Evolutionary conservation across 2,888 invertebrate genomes (phyloP).

Genomic region (Athalia cordata): DNA sequence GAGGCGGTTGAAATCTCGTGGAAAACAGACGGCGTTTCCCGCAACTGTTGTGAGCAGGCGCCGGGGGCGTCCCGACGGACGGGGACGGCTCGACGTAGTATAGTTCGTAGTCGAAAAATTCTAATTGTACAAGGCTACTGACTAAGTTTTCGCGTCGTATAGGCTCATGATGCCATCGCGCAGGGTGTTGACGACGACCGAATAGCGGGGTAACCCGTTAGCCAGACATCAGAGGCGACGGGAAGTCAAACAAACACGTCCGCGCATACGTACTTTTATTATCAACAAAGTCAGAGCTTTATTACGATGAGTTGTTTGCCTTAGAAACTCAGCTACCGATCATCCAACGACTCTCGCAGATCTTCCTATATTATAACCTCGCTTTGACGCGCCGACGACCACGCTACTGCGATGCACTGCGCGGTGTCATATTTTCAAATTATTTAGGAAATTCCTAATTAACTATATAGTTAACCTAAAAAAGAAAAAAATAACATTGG

Average conservation of each 20-base stretch:
- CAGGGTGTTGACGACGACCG: constrained; percentile 8
- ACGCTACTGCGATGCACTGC: too few relatives aligned
- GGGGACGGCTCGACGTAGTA: background rate
- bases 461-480: too few relatives aligned
- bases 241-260: constrained; percentile 64
- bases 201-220: constrained; percentile 27
- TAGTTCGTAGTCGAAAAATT: background rate
- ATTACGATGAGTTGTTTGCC: constrained; percentile 64
- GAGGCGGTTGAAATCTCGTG: constrained; percentile 62
- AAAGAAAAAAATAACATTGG: too few relatives aligned
- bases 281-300: constrained; percentile 63
- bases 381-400: background rate
- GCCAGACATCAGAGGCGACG: constrained; percentile 61
- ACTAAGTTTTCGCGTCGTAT: background rate
- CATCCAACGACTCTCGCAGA: constrained; percentile 17
- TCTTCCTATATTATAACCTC: background rate
- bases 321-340: constrained; percentile 31
- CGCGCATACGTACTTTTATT: constrained; percentile 64
- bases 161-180: background rate
- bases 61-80: too few relatives aligned
- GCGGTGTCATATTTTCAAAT: too few relatives aligned
- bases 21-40: constrained; percentile 64
- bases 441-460: too few relatives aligned
- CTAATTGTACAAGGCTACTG: too few relatives aligned
- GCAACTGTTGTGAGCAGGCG: constrained; percentile 48